Evolutionary conservation across 1,140 invertebrate species (phyloP).

Genomic region (Drosophila nikananu): DNA sequence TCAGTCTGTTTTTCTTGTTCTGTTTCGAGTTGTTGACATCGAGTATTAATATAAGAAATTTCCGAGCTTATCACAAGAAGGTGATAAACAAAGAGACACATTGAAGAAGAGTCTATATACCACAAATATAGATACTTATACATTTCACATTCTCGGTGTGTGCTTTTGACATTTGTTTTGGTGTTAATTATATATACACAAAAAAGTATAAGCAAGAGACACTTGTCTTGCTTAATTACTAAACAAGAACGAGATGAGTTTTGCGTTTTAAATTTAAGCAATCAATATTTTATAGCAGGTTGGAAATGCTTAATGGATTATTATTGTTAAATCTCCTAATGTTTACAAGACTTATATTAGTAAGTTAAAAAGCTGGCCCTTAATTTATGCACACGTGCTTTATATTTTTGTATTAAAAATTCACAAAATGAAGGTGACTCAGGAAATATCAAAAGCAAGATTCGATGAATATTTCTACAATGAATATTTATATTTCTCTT

Average conservation of each 20-base stretch:
- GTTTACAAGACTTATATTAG: not conserved
- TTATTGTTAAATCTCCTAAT: not conserved
- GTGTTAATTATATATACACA: conserved; percentile 7
- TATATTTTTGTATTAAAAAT: not conserved
- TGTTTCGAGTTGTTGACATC: conserved; percentile 57
- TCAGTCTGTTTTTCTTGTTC: conserved; percentile 12
- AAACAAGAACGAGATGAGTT: not conserved
- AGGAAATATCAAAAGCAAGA: not conserved
- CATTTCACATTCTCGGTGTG: not conserved
- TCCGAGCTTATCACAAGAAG: conserved; percentile 65
- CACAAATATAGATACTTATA: not conserved
- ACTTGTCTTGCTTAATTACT: conserved; percentile 4
- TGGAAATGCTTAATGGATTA: not conserved
- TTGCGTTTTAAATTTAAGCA: not conserved
- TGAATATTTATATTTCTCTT: not conserved
- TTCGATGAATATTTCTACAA: not conserved
- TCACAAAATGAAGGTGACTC: not conserved
- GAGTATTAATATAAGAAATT: conserved; percentile 60
- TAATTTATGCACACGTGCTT: too few relatives aligned
- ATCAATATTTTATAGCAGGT: conserved; percentile 1
- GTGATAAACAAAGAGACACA: conserved; percentile 35
- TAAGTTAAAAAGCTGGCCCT: not conserved
- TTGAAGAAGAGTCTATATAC: conserved; percentile 4
- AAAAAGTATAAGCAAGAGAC: not conserved
- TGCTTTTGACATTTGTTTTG: conserved; percentile 22